A percentile compares a stretch with the other conserved stretches of the same genome.
Evolutionary conservation across 2,888 invertebrate genomes (phyloP).

Genomic region (Cenopis cana): DNA sequence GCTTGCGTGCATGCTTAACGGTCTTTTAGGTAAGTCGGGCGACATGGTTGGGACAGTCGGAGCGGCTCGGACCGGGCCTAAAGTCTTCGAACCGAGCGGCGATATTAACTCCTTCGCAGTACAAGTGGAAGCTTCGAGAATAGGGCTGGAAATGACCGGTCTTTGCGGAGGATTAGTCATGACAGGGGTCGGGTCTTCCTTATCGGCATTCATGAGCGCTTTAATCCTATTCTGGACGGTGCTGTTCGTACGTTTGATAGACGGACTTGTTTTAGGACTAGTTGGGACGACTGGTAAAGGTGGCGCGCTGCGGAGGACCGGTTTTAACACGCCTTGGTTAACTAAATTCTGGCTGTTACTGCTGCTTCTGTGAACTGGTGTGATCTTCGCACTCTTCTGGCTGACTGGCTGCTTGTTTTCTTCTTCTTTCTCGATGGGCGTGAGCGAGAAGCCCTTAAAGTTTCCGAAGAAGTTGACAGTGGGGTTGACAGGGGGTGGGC

Average conservation of each 20-base stretch:
- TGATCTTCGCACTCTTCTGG: slow-evolving; percentile 86
- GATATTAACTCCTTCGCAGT: slow-evolving; percentile 90
- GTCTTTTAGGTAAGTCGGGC: slow-evolving; percentile 77
- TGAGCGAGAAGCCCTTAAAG: slow-evolving; percentile 93
- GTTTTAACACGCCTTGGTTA: slow-evolving; percentile 69
- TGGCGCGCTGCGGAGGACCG: slow-evolving; percentile 86
- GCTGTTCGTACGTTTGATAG: slow-evolving; percentile 74
- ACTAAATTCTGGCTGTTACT: slow-evolving; percentile 72
- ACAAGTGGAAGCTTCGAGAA: slow-evolving; percentile 92
- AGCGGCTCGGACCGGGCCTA: slow-evolving; percentile 86
- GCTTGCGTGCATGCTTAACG: slow-evolving; percentile 77
- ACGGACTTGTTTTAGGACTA: slow-evolving; percentile 71
- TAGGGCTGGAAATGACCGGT: slow-evolving; percentile 92
- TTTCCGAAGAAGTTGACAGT: slow-evolving; percentile 91
- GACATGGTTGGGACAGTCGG: slow-evolving; percentile 78
- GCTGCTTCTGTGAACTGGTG: slow-evolving; percentile 75
- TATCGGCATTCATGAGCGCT: slow-evolving; percentile 74
- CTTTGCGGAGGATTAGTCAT: slow-evolving; percentile 87
- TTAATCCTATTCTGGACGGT: slow-evolving; percentile 77
- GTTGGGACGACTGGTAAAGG: slow-evolving; percentile 86
- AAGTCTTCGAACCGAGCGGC: slow-evolving; percentile 85
- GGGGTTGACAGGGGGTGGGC: slow-evolving; percentile 77
- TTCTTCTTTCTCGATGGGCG: slow-evolving; percentile 85
- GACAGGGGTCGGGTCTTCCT: slow-evolving; percentile 66
- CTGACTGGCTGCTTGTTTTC: slow-evolving; percentile 49